phyloP scores from a whole-genome alignment of 2,113 vertebrate species.

The Sturnus vulgaris region DNA sequence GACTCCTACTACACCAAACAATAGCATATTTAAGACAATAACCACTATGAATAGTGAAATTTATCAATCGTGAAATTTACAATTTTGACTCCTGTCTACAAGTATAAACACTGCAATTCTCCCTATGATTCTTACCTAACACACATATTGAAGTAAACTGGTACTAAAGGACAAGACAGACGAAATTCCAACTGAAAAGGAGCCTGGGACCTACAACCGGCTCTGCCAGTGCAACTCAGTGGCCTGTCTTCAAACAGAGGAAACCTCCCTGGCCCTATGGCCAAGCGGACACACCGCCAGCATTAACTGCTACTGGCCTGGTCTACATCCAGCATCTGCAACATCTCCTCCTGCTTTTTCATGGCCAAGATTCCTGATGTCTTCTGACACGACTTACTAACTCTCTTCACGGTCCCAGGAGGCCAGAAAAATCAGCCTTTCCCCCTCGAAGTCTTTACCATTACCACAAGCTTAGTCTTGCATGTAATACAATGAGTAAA shows the following conservation, averaged over 20 bases:
- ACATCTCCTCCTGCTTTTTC: neutral
- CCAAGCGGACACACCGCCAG: neutral
- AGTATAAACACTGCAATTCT: neutral
- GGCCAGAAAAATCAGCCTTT: neutral
- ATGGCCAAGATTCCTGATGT: neutral
- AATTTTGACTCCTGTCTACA: neutral
- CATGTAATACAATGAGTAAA: rapidly evolving
- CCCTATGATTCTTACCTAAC: neutral
- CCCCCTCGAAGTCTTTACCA: neutral
- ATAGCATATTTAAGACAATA: neutral
- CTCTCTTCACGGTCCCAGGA: no score
- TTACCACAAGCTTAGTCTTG: neutral
- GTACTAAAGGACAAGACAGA: neutral
- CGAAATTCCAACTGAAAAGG: rapidly evolving
- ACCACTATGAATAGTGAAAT: neutral
- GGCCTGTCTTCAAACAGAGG: neutral
- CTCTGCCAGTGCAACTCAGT: neutral
- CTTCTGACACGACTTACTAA: rapidly evolving
- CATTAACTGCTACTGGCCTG: neutral
- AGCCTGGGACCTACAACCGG: neutral
- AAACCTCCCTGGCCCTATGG: rapidly evolving
- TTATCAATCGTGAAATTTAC: neutral
- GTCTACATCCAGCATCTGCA: neutral
- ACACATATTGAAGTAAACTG: neutral
- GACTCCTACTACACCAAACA: neutral